Conservation (phyloP, 2,888 invertebrate species). For the Thalpophila matura region DNA sequence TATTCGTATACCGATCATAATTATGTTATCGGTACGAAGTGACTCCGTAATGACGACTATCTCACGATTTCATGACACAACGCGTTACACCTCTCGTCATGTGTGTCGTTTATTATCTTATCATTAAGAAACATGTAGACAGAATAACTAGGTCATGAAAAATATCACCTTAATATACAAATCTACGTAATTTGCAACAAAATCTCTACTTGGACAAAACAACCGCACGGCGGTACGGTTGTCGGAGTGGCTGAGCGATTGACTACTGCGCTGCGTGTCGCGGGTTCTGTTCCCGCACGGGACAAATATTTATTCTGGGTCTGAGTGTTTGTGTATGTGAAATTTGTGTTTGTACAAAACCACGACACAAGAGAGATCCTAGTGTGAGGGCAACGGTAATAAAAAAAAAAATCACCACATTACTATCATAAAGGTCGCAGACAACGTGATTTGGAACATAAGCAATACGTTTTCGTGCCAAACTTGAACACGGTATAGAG, state of each 20-base stretch:
- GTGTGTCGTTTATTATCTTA: constrained; percentile 54
- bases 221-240: too few relatives aligned
- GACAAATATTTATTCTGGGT: too few relatives aligned
- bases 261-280: too few relatives aligned
- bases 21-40: constrained; percentile 51
- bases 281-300: too few relatives aligned
- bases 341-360: too few relatives aligned
- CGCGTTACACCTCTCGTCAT: constrained; percentile 38
- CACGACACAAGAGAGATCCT: too few relatives aligned
- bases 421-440: constrained; percentile 45
- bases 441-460: constrained; percentile 33
- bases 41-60: constrained; percentile 40
- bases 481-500: constrained; percentile 35
- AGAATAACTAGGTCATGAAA: constrained; percentile 58
- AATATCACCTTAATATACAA: constrained; percentile 40
- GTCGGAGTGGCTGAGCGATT: too few relatives aligned
- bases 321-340: too few relatives aligned
- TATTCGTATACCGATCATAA: constrained; percentile 43
- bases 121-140: constrained; percentile 51
- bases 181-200: constrained; percentile 19
- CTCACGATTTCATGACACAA: constrained; percentile 42
- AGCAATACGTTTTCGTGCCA: constrained; percentile 30
- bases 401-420: too few relatives aligned
- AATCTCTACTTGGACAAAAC: constrained; percentile 34
- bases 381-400: too few relatives aligned